Evolutionary conservation across 2,888 invertebrate genomes (phyloP).

Genomic region (Conomelus anceps): DNA sequence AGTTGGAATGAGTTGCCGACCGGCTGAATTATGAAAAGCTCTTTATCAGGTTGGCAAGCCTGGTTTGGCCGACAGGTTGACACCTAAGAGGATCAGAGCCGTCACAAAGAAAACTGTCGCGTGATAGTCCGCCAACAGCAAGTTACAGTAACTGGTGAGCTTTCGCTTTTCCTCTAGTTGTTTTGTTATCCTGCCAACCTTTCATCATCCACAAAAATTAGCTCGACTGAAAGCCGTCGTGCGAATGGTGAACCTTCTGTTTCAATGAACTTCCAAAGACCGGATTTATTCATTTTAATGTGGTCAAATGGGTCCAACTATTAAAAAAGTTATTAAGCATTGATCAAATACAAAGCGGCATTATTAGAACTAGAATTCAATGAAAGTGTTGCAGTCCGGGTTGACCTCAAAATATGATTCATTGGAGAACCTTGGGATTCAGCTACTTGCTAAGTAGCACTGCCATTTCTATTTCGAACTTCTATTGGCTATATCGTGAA

Average conservation of each 20-base stretch:
- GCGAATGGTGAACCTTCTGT: too few relatives aligned
- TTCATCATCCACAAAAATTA: not conserved
- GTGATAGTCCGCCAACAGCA: too few relatives aligned
- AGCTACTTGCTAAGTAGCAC: too few relatives aligned
- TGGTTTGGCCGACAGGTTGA: not conserved
- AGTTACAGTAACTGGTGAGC: too few relatives aligned
- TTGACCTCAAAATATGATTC: too few relatives aligned
- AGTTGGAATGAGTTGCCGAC: not conserved
- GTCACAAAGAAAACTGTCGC: not conserved
- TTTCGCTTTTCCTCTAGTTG: not conserved
- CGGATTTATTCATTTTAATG: not conserved
- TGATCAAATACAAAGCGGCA: not conserved
- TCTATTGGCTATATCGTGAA: too few relatives aligned
- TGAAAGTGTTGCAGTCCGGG: too few relatives aligned
- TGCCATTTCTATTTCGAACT: too few relatives aligned
- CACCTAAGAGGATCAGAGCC: constrained; percentile 5
- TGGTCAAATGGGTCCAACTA: not conserved
- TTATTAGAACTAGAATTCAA: not conserved
- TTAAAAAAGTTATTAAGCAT: not conserved
- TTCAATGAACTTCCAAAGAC: not conserved
- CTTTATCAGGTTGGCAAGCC: constrained; percentile 5
- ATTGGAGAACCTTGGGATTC: too few relatives aligned
- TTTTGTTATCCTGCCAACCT: not conserved
- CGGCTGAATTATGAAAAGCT: not conserved
- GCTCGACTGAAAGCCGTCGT: not conserved